A percentile compares a stretch with the other conserved stretches of the same genome.
Conservation (phyloP, 2,797 vertebrate genomes). For the Pangasius mekongensis region DNA sequence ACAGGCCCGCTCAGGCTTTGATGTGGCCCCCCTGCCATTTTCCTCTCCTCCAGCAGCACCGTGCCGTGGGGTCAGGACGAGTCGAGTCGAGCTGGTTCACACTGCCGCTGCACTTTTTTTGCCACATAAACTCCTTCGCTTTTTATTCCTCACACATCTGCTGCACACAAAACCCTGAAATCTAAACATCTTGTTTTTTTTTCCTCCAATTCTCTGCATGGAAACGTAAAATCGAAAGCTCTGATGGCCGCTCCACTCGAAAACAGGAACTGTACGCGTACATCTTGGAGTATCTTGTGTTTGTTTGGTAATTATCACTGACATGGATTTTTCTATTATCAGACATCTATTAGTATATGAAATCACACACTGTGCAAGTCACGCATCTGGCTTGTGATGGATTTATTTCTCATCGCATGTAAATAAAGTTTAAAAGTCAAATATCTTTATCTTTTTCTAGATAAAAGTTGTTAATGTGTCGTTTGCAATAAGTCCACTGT, state of each 20-base stretch:
- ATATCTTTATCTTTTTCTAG: no score
- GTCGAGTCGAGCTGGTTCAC: constrained; percentile 10
- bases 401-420: not conserved
- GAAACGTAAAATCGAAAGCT: not conserved
- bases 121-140: constrained; percentile 8
- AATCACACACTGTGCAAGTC: not conserved
- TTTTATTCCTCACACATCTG: constrained; percentile 7
- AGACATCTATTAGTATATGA: not conserved
- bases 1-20: constrained; percentile 72
- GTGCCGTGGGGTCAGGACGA: constrained; percentile 42
- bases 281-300: no score
- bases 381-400: not conserved
- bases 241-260: not conserved
- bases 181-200: not conserved
- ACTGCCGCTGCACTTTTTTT: constrained; percentile 1
- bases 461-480: not conserved
- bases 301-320: no score
- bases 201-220: not conserved
- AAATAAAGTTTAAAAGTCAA: not conserved
- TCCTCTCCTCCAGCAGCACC: constrained; percentile 52
- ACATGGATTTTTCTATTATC: no score
- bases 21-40: constrained; percentile 77
- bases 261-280: not conserved
- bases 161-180: constrained; percentile 2
- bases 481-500: not conserved